Base-by-base conservation (phyloP, 2,797 vertebrate species). In the Momotus momota region DNA sequence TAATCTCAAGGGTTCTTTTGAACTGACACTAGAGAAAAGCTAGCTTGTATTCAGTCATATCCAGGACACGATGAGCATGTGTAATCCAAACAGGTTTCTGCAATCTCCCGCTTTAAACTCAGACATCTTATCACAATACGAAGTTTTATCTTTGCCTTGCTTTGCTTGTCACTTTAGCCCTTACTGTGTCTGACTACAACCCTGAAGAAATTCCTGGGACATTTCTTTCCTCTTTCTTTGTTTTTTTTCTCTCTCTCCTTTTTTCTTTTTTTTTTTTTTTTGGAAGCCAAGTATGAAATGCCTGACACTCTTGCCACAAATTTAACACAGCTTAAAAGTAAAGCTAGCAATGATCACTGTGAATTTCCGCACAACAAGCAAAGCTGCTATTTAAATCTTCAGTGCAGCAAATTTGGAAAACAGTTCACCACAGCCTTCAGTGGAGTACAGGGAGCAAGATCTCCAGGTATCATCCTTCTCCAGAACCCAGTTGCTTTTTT, bases 201-300 rank as follows among this genome's bases (percentile, higher is more conserved):
- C 81, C 94, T 90, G 83, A 92, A 88, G 86, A 95, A 92, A 81
- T 94, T 94, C 94, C 93, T 85, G 88, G 74, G 93, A 94, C 92
- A 75, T 94, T 95, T 97, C 95, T 97, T 97, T 86, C 79, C 19
- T 86, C 84, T 49, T 19, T 82, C 13, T 14, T 70, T 7, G 46
- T 6, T 20, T 35, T 22, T 75, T 15, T 52, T 79, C 33, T 31
- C 45, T 98, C 97, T 23, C 48, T 51, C 29, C 25, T 85, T 57
- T 35, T 25, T 31, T 69, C 12, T 25, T 17, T 33, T 51, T 23
- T 62, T 41, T 33, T 23, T 64, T 46, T 66, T 94, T 98, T 98
- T 98, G 97, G 98, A 99, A 98, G 98, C 98, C 98, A 98, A 98
- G 98, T 98, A 99, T 98, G 99, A 99, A 99, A 99, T 99, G 98